These are phyloP conservation scores for Phainopepla nitens DNA, from an alignment of 2,113 vertebrate species.

Conservation along the genomic window DNA sequence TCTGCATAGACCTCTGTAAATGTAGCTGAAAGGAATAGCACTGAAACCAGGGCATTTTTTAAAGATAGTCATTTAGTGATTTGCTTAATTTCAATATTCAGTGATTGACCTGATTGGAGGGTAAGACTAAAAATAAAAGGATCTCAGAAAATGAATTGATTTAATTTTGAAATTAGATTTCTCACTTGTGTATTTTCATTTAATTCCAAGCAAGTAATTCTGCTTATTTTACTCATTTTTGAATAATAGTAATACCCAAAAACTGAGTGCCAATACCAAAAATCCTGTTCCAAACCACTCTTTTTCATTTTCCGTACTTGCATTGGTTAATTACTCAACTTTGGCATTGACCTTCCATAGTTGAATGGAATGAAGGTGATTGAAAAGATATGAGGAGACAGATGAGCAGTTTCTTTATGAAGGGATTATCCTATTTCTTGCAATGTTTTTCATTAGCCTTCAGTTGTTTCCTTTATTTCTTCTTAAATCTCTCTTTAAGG, in stretches of 20 bases:
- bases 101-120: not conserved
- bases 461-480: not conserved
- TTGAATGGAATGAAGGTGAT: not conserved
- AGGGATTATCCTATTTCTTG: not conserved
- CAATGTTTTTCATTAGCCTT: not conserved
- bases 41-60: not conserved
- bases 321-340: not conserved
- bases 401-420: not conserved
- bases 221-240: not conserved
- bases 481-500: not conserved
- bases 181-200: not conserved
- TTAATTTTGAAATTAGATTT: not conserved
- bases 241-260: accelerated
- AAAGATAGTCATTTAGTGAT: not conserved
- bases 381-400: not conserved
- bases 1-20: not conserved
- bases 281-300: not conserved
- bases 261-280: not conserved
- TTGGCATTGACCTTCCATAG: not conserved
- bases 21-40: not conserved
- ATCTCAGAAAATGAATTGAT: not conserved
- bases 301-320: not conserved
- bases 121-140: not conserved
- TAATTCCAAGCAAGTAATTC: not conserved
- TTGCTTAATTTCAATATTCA: not conserved